Percentiles rank a stretch among this genome's conserved stretches.
phyloP scores from a whole-genome alignment of 2,113 vertebrate species.

The Machaerirhynchus nigripectus region DNA sequence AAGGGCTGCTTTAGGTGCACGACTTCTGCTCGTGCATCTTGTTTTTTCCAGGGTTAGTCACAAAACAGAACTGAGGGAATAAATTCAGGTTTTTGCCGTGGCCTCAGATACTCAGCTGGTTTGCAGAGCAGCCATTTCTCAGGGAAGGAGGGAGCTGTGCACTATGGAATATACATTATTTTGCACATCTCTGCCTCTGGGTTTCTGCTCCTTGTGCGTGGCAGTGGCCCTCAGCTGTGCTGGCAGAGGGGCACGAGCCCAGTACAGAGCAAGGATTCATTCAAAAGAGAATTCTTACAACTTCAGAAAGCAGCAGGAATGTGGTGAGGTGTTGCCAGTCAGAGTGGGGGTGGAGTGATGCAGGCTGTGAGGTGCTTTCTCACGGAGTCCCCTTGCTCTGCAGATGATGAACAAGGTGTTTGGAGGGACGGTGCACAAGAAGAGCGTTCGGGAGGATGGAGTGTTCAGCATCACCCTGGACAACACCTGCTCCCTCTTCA shows the following conservation, averaged over 20 bases:
- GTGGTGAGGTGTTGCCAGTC: background rate
- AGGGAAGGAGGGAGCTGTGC: background rate
- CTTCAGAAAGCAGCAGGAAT: background rate
- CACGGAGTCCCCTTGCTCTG: background rate
- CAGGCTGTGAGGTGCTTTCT: background rate
- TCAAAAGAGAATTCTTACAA: background rate
- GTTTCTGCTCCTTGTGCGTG: background rate
- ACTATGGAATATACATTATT: fast-evolving
- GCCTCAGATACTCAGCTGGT: background rate
- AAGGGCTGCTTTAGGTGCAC: background rate
- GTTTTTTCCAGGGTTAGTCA: background rate
- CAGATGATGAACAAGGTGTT: constrained; percentile 99
- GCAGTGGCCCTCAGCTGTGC: background rate
- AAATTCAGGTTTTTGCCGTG: background rate
- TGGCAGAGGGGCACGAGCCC: background rate
- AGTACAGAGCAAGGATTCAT: background rate
- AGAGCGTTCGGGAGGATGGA: constrained; percentile 93
- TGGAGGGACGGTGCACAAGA: constrained; percentile 96
- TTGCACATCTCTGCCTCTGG: background rate
- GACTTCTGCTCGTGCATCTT: background rate
- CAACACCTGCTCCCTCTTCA: constrained; percentile 93
- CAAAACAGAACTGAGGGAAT: background rate
- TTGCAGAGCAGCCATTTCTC: background rate
- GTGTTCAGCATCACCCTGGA: constrained; percentile 92
- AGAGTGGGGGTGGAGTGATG: background rate